Evolutionary conservation across 2,113 vertebrate species (phyloP).

Genomic region (Misgurnus anguillicaudatus): DNA sequence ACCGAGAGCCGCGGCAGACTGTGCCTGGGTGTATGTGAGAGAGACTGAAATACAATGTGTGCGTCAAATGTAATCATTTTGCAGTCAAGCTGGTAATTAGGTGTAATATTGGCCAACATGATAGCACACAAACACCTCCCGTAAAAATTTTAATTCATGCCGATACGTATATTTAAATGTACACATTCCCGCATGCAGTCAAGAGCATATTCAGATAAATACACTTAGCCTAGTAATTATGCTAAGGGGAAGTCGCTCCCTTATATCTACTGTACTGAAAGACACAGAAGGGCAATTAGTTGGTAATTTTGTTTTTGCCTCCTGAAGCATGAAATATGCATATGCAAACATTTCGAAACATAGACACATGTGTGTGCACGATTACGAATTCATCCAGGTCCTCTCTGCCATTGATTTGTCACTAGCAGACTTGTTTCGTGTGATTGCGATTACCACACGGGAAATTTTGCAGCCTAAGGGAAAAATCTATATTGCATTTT

Average conservation of each 20-base stretch:
- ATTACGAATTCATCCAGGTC: constrained; percentile 34
- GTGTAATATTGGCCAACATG: constrained; percentile 83
- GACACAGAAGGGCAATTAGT: constrained; percentile 89
- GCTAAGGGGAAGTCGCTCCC: constrained; percentile 76
- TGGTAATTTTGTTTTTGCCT: constrained; percentile 91
- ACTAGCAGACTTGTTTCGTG: constrained; percentile 19
- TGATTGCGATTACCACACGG: constrained; percentile 41
- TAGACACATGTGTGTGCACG: constrained; percentile 3
- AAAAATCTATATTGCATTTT: constrained; percentile 37
- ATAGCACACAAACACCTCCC: constrained; percentile 25
- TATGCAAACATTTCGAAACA: constrained; percentile 28
- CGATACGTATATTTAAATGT: constrained; percentile 62
- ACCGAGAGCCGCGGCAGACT: constrained; percentile 81
- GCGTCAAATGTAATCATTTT: constrained; percentile 83
- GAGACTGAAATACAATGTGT: constrained; percentile 46
- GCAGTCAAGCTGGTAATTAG: constrained; percentile 82
- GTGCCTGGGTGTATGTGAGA: constrained; percentile 50
- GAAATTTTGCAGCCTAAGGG: constrained; percentile 37
- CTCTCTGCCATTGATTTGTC: constrained; percentile 39
- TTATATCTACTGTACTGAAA: constrained; percentile 86
- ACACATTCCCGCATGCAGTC: constrained; percentile 53
- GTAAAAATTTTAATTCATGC: background rate
- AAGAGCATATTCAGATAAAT: constrained; percentile 68
- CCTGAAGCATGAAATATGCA: constrained; percentile 82
- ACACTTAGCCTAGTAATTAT: constrained; percentile 83